A percentile compares a stretch with the other conserved stretches of the same genome.
Conservation (phyloP, 35 echinoderm and acorn worm species). For the Diadema setosum region DNA sequence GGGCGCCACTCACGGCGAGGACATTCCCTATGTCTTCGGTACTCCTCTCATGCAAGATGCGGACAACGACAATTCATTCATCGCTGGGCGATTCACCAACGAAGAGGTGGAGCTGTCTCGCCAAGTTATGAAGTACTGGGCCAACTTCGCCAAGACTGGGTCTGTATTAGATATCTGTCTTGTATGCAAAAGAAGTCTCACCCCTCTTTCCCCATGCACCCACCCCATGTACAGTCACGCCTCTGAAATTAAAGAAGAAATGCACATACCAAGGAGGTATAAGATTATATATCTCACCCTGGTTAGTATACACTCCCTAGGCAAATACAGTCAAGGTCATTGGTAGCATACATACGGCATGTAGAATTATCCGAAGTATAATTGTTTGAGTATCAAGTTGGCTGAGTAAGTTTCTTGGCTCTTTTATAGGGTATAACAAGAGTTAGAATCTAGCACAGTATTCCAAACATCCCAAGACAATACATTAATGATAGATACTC, state of each 20-base stretch:
- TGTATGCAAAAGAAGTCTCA: not conserved
- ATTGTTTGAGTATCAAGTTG: no score
- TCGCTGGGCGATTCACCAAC: not conserved
- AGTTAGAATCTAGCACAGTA: no score
- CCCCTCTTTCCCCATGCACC: not conserved
- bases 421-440: no score
- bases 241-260: not conserved
- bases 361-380: no score
- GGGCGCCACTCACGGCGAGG: not conserved
- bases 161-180: not conserved
- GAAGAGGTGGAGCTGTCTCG: not conserved
- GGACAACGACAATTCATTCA: not conserved
- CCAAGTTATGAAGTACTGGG: not conserved
- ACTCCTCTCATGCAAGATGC: not conserved
- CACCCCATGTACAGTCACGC: no score
- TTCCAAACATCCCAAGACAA: not conserved
- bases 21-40: not conserved
- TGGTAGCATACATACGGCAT: not conserved
- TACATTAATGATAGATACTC: not conserved
- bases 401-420: no score
- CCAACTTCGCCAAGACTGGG: constrained; percentile 51
- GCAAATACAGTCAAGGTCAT: not conserved
- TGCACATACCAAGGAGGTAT: not conserved
- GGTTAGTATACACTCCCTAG: no score
- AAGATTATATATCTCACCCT: not conserved